These are phyloP conservation scores for Belonocnema kinseyi DNA, from an alignment of 1,140 invertebrate genomes.

Conservation along the genomic window DNA sequence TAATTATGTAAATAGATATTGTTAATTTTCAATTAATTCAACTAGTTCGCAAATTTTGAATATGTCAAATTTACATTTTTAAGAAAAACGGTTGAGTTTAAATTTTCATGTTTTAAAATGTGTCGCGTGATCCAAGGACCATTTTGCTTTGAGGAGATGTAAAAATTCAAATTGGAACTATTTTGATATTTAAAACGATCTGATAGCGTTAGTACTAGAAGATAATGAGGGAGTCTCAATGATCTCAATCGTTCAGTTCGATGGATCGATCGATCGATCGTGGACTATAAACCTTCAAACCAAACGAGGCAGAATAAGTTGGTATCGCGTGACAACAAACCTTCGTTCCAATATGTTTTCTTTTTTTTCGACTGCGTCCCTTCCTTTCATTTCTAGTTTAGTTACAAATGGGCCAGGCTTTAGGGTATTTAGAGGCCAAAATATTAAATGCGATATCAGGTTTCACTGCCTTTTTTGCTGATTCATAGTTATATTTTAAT, in stretches of 20 bases:
- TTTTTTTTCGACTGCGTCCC: constrained; percentile 34
- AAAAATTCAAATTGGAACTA: too few species aligned
- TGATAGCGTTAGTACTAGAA: constrained; percentile 9
- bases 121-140: not conserved
- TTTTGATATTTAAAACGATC: too few species aligned
- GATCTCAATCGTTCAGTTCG: constrained; percentile 51
- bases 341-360: constrained; percentile 50
- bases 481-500: constrained; percentile 73
- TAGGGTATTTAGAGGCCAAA: constrained; percentile 62
- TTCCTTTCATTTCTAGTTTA: constrained; percentile 56
- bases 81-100: not conserved
- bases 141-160: too few species aligned
- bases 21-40: too few species aligned
- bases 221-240: constrained; percentile 58
- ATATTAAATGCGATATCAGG: constrained; percentile 70
- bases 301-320: constrained; percentile 65
- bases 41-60: not conserved
- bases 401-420: constrained; percentile 48
- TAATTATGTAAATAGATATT: too few species aligned
- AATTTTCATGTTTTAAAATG: not conserved
- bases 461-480: constrained; percentile 66
- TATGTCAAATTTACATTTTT: not conserved
- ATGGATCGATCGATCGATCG: constrained; percentile 57
- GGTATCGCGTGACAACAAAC: constrained; percentile 45
- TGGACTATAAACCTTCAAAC: constrained; percentile 50